Base-by-base conservation (phyloP, 2,797 vertebrate genomes). In the Psittacula derbiana region DNA sequence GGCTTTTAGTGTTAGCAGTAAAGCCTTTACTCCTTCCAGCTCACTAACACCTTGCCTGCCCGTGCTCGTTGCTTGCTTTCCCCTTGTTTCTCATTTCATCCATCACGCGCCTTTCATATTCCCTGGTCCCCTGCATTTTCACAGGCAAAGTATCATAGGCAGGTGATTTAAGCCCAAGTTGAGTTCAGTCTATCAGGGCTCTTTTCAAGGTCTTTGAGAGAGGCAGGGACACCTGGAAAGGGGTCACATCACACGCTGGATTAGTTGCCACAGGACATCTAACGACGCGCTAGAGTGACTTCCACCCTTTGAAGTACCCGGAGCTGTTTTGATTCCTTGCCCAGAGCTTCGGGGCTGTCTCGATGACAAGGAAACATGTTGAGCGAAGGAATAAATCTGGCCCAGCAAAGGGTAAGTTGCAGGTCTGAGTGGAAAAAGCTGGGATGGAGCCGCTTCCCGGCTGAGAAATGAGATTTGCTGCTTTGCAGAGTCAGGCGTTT, bases 291-390 rank as follows among this genome's bases (percentile, higher is more conserved):
- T 8, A 4, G 64, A 94, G 94, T 1, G 40, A 96, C 67, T 80
- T 23, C 69, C 76, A 53, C 14, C 49, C 87, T 96, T 96, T 95
- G 91, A 96, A 94, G 94, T 58, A 16, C 75, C 90, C 36, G 0
- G 16, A 30, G 64, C 65, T 96, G 89, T 95, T 96, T 89, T 96
- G 95, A 97, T 95, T 84, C 79, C 79, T 81, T 96, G 94, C 87
- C 88, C 89, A 50, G 58, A 67, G 93, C 94, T 91, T 89, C 41
- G 41, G 93, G 89, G 88, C 66, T 6, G 4, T 20, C 93, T 86
- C 43, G 10, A 57, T 81, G 64, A 66, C 92, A 61, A 40, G 92
- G 89, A 93, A 95, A 91, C 62, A 66, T 0, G 28, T 81, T 3
- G 88, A 96, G 79, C 5, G 10, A 74, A 93, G 83, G 85, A 90